Conservation (phyloP, 2,888 invertebrate genomes). For the Conomelus anceps region DNA sequence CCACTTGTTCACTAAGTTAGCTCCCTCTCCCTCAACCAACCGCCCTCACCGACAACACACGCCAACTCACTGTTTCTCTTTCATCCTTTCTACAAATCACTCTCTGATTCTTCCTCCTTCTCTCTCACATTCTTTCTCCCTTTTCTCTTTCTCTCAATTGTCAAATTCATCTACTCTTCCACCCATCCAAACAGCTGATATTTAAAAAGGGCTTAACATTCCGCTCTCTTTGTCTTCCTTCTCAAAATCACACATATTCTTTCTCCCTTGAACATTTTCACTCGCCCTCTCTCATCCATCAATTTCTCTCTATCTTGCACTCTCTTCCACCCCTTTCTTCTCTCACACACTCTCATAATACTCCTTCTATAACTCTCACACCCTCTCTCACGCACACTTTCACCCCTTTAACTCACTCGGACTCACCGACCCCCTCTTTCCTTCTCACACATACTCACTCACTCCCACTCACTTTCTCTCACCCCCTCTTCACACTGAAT, state of each 20-base stretch:
- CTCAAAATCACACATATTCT: background rate
- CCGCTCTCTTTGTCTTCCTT: background rate
- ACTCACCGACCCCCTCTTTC: constrained; percentile 31
- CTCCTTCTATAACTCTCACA: constrained; percentile 26
- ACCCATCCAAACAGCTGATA: too few relatives aligned
- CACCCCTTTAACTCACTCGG: constrained; percentile 25
- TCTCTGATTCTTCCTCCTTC: background rate
- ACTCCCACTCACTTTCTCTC: constrained; percentile 4
- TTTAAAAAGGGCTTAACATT: too few relatives aligned
- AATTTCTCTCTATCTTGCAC: too few relatives aligned
- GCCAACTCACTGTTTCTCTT: background rate
- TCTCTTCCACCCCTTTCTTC: background rate
- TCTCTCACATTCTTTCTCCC: background rate
- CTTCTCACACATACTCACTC: constrained; percentile 28
- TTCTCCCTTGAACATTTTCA: background rate
- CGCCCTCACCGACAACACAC: background rate
- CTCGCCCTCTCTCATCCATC: background rate
- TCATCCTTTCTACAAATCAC: background rate
- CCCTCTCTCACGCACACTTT: constrained; percentile 26
- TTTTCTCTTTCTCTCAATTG: too few relatives aligned
- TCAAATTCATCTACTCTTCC: too few relatives aligned
- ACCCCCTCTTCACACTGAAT: constrained; percentile 21
- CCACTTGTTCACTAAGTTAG: background rate
- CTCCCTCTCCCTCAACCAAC: background rate
- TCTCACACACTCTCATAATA: background rate